Percentiles rank a stretch among this genome's conserved stretches.
These are phyloP conservation scores for Diuraphis noxia DNA, from an alignment of 1,140 invertebrate genomes.

Conservation along the genomic window DNA sequence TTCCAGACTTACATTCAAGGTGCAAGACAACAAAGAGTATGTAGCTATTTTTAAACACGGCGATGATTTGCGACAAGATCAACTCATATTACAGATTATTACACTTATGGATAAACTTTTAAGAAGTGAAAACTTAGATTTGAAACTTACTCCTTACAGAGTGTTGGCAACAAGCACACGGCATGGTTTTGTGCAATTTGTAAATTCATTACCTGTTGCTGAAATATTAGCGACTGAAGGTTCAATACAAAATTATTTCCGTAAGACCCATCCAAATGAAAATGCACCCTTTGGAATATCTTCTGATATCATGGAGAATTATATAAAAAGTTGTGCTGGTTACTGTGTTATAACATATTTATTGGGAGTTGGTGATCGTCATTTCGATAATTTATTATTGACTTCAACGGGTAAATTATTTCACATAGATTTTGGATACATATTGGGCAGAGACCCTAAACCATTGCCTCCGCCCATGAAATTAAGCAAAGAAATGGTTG, in stretches of 20 bases:
- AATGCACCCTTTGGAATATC: conserved; percentile 86
- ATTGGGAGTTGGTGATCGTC: conserved; percentile 95
- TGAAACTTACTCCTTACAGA: conserved; percentile 93
- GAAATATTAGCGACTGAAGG: conserved; percentile 87
- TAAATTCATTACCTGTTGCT: conserved; percentile 92
- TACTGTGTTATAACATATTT: conserved; percentile 99
- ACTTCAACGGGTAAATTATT: conserved; percentile 90
- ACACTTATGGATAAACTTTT: conserved; percentile 97
- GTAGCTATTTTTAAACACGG: conserved; percentile 98
- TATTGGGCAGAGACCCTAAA: conserved; percentile 96
- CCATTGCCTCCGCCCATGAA: conserved; percentile 98
- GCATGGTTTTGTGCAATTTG: conserved; percentile 95
- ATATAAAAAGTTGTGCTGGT: conserved; percentile 95
- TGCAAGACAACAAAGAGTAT: conserved; percentile 81
- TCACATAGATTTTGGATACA: conserved; percentile 99
- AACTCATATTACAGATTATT: conserved; percentile 96
- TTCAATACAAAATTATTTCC: conserved; percentile 87
- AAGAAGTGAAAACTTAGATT: conserved; percentile 88
- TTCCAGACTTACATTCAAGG: conserved; percentile 90
- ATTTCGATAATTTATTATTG: conserved; percentile 94
- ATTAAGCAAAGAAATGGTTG: conserved; percentile 98
- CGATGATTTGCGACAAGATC: conserved; percentile 98
- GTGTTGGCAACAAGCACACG: conserved; percentile 91
- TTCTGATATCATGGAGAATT: conserved; percentile 95
- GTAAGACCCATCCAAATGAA: conserved; percentile 86